A percentile compares a stretch with the other conserved stretches of the same genome.
phyloP scores from a whole-genome alignment of 2,888 invertebrate species.

The Cheilosia scutellata region DNA sequence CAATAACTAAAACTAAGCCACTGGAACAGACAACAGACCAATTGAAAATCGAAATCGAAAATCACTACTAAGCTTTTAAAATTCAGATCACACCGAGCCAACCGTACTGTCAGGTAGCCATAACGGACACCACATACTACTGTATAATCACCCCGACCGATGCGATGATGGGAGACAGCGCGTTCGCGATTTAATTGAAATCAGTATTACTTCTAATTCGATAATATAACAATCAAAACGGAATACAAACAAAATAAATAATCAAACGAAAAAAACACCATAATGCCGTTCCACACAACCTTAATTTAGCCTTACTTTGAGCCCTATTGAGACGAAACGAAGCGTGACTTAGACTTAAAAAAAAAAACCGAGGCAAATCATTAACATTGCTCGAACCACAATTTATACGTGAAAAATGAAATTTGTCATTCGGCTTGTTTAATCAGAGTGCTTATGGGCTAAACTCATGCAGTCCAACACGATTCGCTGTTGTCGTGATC shows the following conservation, averaged over 20 bases:
- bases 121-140: constrained; percentile 60
- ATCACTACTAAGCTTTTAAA: constrained; percentile 36
- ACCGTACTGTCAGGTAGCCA: constrained; percentile 56
- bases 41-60: constrained; percentile 46
- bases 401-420: constrained; percentile 65
- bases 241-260: constrained; percentile 11
- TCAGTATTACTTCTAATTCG: constrained; percentile 33
- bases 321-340: constrained; percentile 61
- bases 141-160: constrained; percentile 22
- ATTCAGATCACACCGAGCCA: constrained; percentile 63
- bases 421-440: constrained; percentile 54
- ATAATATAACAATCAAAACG: constrained; percentile 25
- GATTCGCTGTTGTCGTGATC: constrained; percentile 36
- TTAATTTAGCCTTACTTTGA: constrained; percentile 42
- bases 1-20: constrained; percentile 15
- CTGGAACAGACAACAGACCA: constrained; percentile 9
- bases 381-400: constrained; percentile 57
- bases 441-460: constrained; percentile 42
- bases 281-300: constrained; percentile 37
- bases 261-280: constrained; percentile 16
- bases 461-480: constrained; percentile 39
- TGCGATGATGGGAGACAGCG: constrained; percentile 18
- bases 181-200: constrained; percentile 46
- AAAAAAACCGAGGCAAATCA: constrained; percentile 35
- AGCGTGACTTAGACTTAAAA: constrained; percentile 61